These are phyloP conservation scores for Melangyna quadrimaculata DNA, from an alignment of 2,888 invertebrate genomes.

Conservation along the genomic window DNA sequence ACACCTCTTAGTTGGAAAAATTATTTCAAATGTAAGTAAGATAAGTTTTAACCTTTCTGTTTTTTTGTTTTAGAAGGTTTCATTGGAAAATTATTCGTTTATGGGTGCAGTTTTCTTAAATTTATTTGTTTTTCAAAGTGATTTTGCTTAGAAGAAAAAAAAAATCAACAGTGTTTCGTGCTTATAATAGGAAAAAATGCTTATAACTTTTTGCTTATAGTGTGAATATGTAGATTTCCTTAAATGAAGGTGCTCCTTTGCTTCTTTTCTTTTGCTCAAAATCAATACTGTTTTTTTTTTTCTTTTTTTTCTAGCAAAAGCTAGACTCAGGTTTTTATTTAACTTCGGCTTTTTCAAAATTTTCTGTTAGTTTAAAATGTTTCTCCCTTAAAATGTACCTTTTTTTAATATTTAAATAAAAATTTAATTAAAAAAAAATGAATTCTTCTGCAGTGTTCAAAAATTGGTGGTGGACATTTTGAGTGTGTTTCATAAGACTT, in stretches of 20 bases:
- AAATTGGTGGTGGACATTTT: constrained; percentile 64
- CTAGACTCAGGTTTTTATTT: background rate
- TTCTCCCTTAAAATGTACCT: background rate
- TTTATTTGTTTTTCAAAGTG: constrained; percentile 21
- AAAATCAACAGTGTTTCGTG: constrained; percentile 38
- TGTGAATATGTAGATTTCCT: constrained; percentile 36
- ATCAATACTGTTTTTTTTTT: constrained; percentile 36
- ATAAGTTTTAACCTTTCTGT: constrained; percentile 42
- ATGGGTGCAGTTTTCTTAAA: constrained; percentile 44
- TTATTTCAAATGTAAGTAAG: constrained; percentile 63
- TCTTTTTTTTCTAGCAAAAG: no score
- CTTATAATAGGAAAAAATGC: constrained; percentile 11
- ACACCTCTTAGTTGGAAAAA: constrained; percentile 62
- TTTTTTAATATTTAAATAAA: constrained; percentile 5
- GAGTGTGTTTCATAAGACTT: constrained; percentile 65
- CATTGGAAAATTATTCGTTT: constrained; percentile 53
- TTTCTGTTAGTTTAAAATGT: background rate
- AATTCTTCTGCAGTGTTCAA: constrained; percentile 57
- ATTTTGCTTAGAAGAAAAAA: background rate
- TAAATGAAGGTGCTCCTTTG: constrained; percentile 11
- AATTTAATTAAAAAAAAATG: constrained; percentile 20
- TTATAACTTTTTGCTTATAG: background rate
- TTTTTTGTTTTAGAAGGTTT: constrained; percentile 22
- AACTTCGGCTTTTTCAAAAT: background rate
- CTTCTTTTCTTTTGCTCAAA: constrained; percentile 31